Evolutionary conservation across 2,888 invertebrate species (phyloP).

Genomic region (Macrosiphum euphorbiae): DNA sequence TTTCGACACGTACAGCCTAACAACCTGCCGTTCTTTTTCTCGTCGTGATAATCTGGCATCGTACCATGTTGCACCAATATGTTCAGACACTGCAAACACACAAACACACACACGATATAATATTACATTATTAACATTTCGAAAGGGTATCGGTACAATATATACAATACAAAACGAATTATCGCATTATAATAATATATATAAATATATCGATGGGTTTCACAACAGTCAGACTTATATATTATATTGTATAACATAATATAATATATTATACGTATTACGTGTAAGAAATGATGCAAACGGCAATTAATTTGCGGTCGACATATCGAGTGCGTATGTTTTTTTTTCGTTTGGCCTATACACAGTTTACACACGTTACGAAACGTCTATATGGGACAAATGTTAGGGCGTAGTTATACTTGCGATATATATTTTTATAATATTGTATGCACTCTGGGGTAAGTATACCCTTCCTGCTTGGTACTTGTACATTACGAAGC

Average conservation of each 20-base stretch:
- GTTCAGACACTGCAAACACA: constrained; percentile 79
- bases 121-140: constrained; percentile 13
- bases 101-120: not conserved
- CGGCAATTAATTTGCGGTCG: constrained; percentile 43
- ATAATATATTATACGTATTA: not conserved
- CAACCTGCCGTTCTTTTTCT: constrained; percentile 71
- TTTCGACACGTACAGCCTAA: constrained; percentile 72
- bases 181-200: constrained; percentile 16
- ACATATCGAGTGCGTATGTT: constrained; percentile 21
- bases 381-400: not conserved
- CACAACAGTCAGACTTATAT: not conserved
- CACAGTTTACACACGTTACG: not conserved
- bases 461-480: not conserved
- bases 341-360: not conserved
- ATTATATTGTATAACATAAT: not conserved
- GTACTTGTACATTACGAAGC: not conserved
- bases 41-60: constrained; percentile 76
- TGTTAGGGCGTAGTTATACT: not conserved
- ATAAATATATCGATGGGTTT: constrained; percentile 1
- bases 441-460: not conserved
- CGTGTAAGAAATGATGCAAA: constrained; percentile 40
- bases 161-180: not conserved
- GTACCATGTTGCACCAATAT: constrained; percentile 86
- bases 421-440: not conserved
- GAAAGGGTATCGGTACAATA: constrained; percentile 21